Percentiles rank a stretch among this genome's conserved stretches.
Conservation (phyloP, 2,888 invertebrate genomes). For the Morpho helenor region DNA sequence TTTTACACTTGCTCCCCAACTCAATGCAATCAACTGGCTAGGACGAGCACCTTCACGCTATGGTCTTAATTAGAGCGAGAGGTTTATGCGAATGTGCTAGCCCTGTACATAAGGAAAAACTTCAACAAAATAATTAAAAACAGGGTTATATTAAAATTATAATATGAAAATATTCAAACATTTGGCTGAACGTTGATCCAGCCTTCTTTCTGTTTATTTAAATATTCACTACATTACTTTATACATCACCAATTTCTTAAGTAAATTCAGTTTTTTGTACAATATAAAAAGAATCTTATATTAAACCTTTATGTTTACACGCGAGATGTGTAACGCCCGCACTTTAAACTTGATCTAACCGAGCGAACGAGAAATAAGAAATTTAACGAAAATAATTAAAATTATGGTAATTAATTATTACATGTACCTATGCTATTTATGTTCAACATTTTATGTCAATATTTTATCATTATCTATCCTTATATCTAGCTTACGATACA, state of each 20-base stretch:
- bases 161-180: constrained; percentile 80
- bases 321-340: constrained; percentile 65
- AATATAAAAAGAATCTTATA: constrained; percentile 79
- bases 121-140: constrained; percentile 70
- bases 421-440: constrained; percentile 75
- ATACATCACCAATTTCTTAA: constrained; percentile 80
- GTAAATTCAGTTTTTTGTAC: constrained; percentile 80
- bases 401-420: constrained; percentile 77
- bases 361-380: constrained; percentile 63
- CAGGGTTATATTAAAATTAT: constrained; percentile 79
- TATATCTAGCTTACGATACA: constrained; percentile 71
- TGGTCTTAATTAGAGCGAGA: constrained; percentile 19
- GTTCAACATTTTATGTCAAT: constrained; percentile 79
- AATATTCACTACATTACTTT: constrained; percentile 78
- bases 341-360: constrained; percentile 65
- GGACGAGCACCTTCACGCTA: constrained; percentile 45
- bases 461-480: constrained; percentile 74
- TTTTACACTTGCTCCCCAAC: constrained; percentile 63
- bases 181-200: constrained; percentile 70
- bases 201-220: constrained; percentile 77
- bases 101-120: constrained; percentile 71
- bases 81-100: constrained; percentile 39
- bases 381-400: constrained; percentile 75
- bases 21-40: constrained; percentile 44
- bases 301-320: constrained; percentile 66